Evolutionary conservation across 2,113 vertebrate species (phyloP), one percentile per base, ranked within the genome.

Genomic region (Mola mola): DNA sequence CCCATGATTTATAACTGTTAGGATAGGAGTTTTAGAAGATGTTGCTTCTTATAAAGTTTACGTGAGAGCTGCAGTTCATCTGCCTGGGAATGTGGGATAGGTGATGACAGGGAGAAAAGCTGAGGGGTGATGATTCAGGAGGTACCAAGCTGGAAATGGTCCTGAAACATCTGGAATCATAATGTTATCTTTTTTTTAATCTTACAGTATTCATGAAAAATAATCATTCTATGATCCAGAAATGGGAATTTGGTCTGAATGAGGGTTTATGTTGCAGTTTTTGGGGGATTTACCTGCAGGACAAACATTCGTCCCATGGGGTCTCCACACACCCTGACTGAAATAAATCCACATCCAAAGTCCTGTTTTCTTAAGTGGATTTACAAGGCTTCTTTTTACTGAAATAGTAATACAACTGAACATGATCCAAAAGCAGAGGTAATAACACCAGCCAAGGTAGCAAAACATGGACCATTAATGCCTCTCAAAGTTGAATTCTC

Each of bases 11-110:
- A 19, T 8, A 40, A 6, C 33, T 13, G 33, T n/a, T n/a, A n/a
- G n/a, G n/a, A n/a, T n/a, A n/a, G n/a, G n/a, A n/a, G n/a, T n/a
- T n/a, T n/a, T n/a, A n/a, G 33, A 51, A 48, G 72, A 75, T 52
- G 65, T 75, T 75, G 47, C 46, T 52, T 81, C 66, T 66, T 76
- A 53, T 52, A 81, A 78, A 71, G 7, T 38, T 67, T 16, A 55
- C 58, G 49, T 28, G 37, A 61, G 56, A 43, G 64, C 48, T 68
- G 41, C 31, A 72, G 21, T 58, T 44, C 38, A 29, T 48, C 3
- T 22, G 24, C 51, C 20, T 6, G 25, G 38, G 68, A 57, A 50
- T 74, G 25, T 41, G 15, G 48, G 53, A 69, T 59, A 42, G 65
- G 66, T 48, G 64, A 74, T 63, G 74, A 81, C 66, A 52, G 26